These are phyloP conservation scores for Virgularia gustaviana DNA, from an alignment of 92 coral and sea anemone species.

Conservation along the genomic window DNA sequence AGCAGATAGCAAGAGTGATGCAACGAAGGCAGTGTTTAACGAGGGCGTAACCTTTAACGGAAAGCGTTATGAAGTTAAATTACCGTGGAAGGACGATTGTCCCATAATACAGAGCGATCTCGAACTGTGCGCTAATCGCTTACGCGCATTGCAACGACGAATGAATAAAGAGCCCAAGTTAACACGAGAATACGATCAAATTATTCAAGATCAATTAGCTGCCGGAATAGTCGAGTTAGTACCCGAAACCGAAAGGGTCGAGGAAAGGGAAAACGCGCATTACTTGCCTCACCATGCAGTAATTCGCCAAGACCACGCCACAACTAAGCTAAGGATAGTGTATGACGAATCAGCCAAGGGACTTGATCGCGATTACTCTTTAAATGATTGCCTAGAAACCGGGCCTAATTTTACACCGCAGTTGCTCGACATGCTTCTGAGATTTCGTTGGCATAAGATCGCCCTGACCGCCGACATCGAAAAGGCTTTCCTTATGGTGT, in stretches of 20 bases:
- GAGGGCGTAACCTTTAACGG: constrained; percentile 44
- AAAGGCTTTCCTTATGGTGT: constrained; percentile 37
- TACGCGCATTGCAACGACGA: constrained; percentile 45
- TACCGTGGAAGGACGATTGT: constrained; percentile 57
- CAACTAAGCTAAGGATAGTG: constrained; percentile 43
- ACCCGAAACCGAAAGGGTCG: not conserved
- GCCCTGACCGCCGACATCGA: constrained; percentile 29
- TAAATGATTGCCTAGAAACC: constrained; percentile 44
- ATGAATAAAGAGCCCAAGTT: constrained; percentile 46
- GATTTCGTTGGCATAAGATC: constrained; percentile 40
- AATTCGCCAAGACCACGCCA: constrained; percentile 44
- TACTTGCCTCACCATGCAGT: constrained; percentile 37
- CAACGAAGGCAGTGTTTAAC: constrained; percentile 19
- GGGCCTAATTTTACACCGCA: constrained; percentile 44
- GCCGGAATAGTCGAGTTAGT: constrained; percentile 29
- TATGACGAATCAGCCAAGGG: constrained; percentile 45
- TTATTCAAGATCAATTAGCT: constrained; percentile 45
- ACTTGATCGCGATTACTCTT: constrained; percentile 9
- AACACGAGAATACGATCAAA: constrained; percentile 40
- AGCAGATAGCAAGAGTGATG: not conserved
- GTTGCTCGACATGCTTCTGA: constrained; percentile 31
- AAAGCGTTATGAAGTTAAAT: constrained; percentile 46
- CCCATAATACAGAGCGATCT: constrained; percentile 37
- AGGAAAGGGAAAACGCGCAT: constrained; percentile 17
- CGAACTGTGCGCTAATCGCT: constrained; percentile 46